These are phyloP conservation scores for Eristalis pertinax DNA, from an alignment of 2,888 invertebrate genomes.

Conservation along the genomic window DNA sequence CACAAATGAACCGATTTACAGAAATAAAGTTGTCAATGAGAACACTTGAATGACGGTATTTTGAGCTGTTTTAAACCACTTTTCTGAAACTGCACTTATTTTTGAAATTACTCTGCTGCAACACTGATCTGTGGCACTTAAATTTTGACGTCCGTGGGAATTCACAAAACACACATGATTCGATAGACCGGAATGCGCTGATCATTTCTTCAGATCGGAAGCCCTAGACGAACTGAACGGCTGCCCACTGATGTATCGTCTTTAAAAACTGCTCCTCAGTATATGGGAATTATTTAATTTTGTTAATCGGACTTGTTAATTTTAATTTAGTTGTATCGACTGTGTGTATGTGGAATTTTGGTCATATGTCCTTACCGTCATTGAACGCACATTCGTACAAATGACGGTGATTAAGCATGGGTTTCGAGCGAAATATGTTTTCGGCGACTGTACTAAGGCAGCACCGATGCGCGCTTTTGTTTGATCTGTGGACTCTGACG, in stretches of 20 bases:
- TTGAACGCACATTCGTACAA: background rate
- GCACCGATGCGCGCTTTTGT: background rate
- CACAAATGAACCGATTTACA: background rate
- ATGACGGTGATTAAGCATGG: background rate
- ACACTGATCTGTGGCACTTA: background rate
- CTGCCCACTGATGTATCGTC: background rate
- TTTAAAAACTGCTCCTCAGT: background rate
- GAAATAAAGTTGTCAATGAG: background rate
- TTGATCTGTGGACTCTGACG: background rate
- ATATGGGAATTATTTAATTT: slow-evolving; percentile 1
- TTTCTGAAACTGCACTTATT: too few species aligned
- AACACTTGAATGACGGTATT: background rate
- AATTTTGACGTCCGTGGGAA: slow-evolving; percentile 1
- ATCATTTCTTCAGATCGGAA: slow-evolving; percentile 20
- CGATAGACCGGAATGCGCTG: background rate
- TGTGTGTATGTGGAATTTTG: background rate
- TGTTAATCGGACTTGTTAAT: slow-evolving; percentile 39
- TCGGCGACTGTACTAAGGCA: slow-evolving; percentile 8
- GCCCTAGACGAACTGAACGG: slow-evolving; percentile 12
- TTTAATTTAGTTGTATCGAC: slow-evolving; percentile 1
- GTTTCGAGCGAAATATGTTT: slow-evolving; percentile 5
- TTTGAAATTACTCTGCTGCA: background rate
- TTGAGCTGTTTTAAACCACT: too few species aligned
- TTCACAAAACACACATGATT: slow-evolving; percentile 7
- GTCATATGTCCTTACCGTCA: slow-evolving; percentile 13